Percentiles rank a stretch among this genome's conserved stretches.
Conservation (phyloP, 2,113 vertebrate genomes). For the Crypturellus undulatus region DNA sequence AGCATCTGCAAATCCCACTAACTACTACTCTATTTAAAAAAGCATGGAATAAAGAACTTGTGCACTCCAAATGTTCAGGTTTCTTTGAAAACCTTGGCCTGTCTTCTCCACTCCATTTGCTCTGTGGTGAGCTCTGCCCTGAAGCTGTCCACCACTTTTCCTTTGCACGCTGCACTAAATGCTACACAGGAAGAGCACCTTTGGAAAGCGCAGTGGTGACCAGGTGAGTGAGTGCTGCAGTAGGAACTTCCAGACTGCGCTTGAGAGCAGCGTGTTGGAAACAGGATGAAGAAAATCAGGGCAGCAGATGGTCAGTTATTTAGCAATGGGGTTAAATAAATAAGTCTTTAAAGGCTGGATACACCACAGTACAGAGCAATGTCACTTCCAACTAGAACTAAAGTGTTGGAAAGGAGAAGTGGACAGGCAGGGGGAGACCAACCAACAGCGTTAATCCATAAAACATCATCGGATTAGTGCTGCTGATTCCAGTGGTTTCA, state of each 20-base stretch:
- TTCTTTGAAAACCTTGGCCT: background rate
- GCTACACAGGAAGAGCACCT: background rate
- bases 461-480: background rate
- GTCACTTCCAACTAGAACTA: background rate
- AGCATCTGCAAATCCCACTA: conserved; percentile 7
- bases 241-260: background rate
- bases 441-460: background rate
- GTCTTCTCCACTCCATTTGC: background rate
- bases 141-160: background rate
- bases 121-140: background rate
- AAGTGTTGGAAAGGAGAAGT: background rate
- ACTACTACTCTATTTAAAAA: background rate
- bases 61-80: background rate
- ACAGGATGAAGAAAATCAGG: background rate
- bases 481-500: background rate
- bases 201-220: background rate
- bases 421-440: too few relatives aligned
- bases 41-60: background rate
- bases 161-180: background rate
- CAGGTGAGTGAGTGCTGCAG: background rate
- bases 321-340: background rate
- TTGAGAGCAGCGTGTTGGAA: background rate
- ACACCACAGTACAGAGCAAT: background rate
- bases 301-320: conserved; percentile 5
- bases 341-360: background rate